Base-by-base conservation (phyloP, 2,888 invertebrate species). In the Azorinus chamasolen region DNA sequence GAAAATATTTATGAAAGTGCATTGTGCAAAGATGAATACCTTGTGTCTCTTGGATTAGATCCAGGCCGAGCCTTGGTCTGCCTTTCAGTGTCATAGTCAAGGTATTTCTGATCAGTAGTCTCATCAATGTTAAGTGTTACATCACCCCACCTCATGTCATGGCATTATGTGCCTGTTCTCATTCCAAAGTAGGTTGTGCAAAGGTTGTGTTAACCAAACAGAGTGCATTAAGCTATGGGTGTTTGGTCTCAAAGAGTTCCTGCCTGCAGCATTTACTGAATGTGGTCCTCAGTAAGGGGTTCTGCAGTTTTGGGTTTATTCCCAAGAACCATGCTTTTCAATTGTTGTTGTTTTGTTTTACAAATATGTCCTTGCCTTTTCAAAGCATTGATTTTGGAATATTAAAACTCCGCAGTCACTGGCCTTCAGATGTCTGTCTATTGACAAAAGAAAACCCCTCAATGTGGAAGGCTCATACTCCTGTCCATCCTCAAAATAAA, bases 381-480 rank as follows among this genome's bases (percentile, higher is more conserved):
- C 64, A 48, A 87, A 84, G 16, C 81, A 70, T 51, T 62, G 61
- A 53, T 85, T 84, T 32, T 79, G 83, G 2, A 83, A 80, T 16
- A 87, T 62, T 1, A 84, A 84, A 12, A 81, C 41, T 12, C 77
- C 79, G 27, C 80, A 84, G 46, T 76, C 75, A 50, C 79, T 83
- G 22, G 59, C 66, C 53, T 80, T 77, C 14, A 86, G 66, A 46
- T 84, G 80, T 6, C 86, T 55, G 59, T 86, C 84, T 43, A 86
- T 79, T 22, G 83, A 84, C 1, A 78, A 79, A 24, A 85, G 71
- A 73, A 85, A 86, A 3, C 83, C 83, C n/a, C 84, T 59, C 39
- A 87, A 41, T 14, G 78, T 83, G 18, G 79, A 81, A 3, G 86
- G 84, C 66, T 86, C 86, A 64, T 86, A 86, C 50, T 86, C 85